Evolutionary conservation across 2,888 invertebrate species (phyloP).

Genomic region (Drosophila koepferae): DNA sequence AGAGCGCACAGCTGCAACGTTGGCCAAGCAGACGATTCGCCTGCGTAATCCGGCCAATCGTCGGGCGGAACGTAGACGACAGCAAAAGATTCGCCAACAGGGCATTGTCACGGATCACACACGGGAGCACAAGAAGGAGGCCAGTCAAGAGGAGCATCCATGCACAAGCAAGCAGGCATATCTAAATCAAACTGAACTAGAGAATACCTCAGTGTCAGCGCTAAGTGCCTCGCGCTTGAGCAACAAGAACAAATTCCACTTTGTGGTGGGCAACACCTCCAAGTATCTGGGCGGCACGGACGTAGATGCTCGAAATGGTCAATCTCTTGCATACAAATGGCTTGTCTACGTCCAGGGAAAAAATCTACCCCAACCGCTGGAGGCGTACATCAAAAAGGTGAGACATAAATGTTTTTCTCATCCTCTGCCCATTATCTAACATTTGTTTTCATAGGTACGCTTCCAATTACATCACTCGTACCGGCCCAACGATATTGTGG

Average conservation of each 20-base stretch:
- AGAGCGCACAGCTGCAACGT: constrained; percentile 86
- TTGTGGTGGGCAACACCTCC: constrained; percentile 90
- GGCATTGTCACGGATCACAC: constrained; percentile 82
- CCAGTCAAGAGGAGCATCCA: constrained; percentile 52
- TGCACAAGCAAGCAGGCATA: constrained; percentile 60
- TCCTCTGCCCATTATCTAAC: neutral
- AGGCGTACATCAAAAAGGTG: constrained; percentile 90
- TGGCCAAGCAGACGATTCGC: constrained; percentile 83
- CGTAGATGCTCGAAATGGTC: constrained; percentile 86
- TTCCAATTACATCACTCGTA: constrained; percentile 95
- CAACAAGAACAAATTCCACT: constrained; percentile 86
- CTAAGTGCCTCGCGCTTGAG: constrained; percentile 86
- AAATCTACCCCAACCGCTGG: constrained; percentile 87
- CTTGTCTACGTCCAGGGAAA: constrained; percentile 93
- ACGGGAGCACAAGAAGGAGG: constrained; percentile 15
- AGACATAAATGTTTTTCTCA: neutral
- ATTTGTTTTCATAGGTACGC: constrained; percentile 79
- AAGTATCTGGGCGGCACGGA: constrained; percentile 88
- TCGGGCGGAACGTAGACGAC: constrained; percentile 77
- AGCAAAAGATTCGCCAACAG: constrained; percentile 74
- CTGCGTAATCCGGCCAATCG: constrained; percentile 77
- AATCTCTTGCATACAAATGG: constrained; percentile 94
- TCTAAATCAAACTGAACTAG: constrained; percentile 29
- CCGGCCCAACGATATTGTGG: constrained; percentile 93
- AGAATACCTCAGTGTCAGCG: constrained; percentile 17